Conservation (phyloP, 2,113 vertebrate genomes). For the Danionella cerebrum region DNA sequence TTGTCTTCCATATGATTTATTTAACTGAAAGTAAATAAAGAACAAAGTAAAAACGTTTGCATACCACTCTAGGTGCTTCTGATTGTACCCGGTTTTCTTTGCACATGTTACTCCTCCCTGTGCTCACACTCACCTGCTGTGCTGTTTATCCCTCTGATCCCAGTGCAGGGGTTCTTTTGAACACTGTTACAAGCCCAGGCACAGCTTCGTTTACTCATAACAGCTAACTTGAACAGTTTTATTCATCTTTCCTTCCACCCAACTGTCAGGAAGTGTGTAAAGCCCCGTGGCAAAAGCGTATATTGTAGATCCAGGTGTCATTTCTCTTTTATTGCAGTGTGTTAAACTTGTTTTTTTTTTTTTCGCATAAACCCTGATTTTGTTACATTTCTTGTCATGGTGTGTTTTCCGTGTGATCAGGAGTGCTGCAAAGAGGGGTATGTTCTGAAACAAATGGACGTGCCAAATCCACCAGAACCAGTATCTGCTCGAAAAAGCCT, state of each 20-base stretch:
- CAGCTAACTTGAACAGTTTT: neutral
- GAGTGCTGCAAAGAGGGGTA: conserved; percentile 57
- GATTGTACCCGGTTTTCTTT: neutral
- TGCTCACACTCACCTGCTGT: neutral
- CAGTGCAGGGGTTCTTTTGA: neutral
- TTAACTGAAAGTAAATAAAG: too few relatives aligned
- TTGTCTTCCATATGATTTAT: too few relatives aligned
- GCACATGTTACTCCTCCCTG: neutral
- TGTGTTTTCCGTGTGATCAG: conserved; percentile 34
- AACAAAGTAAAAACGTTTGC: too few relatives aligned
- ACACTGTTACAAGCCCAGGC: conserved; percentile 6
- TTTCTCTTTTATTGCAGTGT: neutral
- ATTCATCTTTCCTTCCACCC: neutral
- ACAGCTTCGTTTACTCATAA: conserved; percentile 1
- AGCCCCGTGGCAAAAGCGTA: neutral
- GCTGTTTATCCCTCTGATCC: neutral
- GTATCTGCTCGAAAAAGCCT: conserved; percentile 71
- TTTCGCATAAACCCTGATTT: neutral
- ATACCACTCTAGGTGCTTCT: too few relatives aligned
- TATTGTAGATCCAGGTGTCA: neutral
- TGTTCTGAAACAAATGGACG: conserved; percentile 60
- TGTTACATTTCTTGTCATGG: neutral
- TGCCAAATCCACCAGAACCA: conserved; percentile 60
- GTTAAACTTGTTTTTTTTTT: neutral
- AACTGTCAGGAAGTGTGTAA: neutral